Percentiles rank a stretch among this genome's conserved stretches.
Conservation (phyloP, 2,888 invertebrate species). For the Hyalella azteca region DNA sequence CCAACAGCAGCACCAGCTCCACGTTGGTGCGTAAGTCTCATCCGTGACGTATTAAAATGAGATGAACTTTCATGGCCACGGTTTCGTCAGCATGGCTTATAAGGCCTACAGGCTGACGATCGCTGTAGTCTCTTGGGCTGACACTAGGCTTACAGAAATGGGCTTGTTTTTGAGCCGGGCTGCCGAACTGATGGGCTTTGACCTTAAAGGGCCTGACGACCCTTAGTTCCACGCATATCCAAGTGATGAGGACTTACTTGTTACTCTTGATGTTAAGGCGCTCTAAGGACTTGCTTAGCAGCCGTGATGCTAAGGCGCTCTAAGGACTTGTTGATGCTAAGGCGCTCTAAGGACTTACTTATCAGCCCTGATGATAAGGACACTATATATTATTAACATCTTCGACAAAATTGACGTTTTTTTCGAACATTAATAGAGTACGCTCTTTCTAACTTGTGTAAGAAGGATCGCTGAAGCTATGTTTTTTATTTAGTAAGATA, state of each 20-base stretch:
- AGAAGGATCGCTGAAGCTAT: too few species aligned
- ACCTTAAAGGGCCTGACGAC: constrained; percentile 3
- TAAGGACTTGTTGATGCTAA: too few species aligned
- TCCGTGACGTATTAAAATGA: too few species aligned
- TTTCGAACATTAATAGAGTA: too few species aligned
- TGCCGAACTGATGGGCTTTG: background rate
- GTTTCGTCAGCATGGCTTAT: background rate
- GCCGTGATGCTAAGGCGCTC: background rate
- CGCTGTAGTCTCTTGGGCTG: background rate
- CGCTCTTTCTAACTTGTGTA: too few species aligned
- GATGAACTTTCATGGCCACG: background rate
- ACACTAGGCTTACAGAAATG: background rate
- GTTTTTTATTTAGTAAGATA: too few species aligned
- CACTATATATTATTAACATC: too few species aligned
- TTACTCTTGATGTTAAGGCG: constrained; percentile 15
- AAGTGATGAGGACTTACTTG: constrained; percentile 22
- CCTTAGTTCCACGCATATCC: background rate
- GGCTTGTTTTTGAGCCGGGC: constrained; percentile 5
- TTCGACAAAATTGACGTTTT: too few species aligned
- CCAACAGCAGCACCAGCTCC: too few species aligned
- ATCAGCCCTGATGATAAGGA: constrained; percentile 15
- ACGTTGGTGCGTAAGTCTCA: too few species aligned
- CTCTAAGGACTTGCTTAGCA: background rate
- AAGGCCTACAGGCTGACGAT: background rate
- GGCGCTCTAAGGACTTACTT: too few species aligned